phyloP scores from a whole-genome alignment of 2,888 invertebrate genomes.

The Theretra japonica region DNA sequence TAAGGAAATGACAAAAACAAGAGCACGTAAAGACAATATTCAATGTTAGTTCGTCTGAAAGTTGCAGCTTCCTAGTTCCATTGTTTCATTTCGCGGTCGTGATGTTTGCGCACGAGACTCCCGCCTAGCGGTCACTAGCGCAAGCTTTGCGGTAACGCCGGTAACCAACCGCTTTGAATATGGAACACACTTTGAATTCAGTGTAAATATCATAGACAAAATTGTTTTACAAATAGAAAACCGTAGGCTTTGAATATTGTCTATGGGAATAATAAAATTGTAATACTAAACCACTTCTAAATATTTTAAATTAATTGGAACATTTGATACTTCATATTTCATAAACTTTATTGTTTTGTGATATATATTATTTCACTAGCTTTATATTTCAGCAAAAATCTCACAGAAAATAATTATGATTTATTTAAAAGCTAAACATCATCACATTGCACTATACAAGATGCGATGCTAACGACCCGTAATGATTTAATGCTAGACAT shows the following conservation, averaged over 20 bases:
- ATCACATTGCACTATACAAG: background rate
- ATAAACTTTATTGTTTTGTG: too few relatives aligned
- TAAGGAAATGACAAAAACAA: background rate
- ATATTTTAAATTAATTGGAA: too few relatives aligned
- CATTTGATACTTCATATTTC: too few relatives aligned
- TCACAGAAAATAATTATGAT: background rate
- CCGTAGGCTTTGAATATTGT: too few relatives aligned
- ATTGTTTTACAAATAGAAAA: too few relatives aligned
- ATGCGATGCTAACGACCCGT: background rate
- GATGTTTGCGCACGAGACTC: conserved; percentile 60
- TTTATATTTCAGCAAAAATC: too few relatives aligned
- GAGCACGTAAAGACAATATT: background rate
- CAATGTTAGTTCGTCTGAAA: background rate
- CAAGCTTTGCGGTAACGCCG: conserved; percentile 46
- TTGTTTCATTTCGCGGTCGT: conserved; percentile 58
- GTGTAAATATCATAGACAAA: background rate
- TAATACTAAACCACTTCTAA: too few relatives aligned
- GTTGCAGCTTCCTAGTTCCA: conserved; percentile 58
- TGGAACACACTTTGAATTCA: background rate
- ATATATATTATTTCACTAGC: too few relatives aligned
- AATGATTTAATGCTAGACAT: background rate
- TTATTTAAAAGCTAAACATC: background rate
- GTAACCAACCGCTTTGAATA: conserved; percentile 36
- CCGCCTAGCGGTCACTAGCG: conserved; percentile 49
- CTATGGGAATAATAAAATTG: background rate